Evolutionary conservation across 2,113 vertebrate species (phyloP), one percentile per base, ranked within the genome.

Genomic region (Synchiropus splendidus): DNA sequence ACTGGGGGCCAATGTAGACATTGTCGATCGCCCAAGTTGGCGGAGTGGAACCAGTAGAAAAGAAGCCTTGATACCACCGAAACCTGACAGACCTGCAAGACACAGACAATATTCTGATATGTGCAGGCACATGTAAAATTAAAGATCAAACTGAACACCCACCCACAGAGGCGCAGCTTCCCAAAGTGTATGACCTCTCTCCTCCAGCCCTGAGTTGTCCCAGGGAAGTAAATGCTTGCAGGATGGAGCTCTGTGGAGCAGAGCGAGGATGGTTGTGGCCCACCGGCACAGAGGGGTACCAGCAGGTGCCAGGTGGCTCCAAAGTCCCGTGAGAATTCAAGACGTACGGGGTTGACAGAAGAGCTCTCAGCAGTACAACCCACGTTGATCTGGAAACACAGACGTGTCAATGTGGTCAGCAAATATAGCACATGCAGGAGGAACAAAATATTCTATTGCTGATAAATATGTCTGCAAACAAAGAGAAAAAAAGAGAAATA

Each of bases 51-150:
- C 90, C 89, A 30, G 77, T 58, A 13, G 88, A 82, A 54, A 89
- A 97, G 81, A 94, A 97, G 6, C 94, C 95, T 73, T 99, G 94
- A 79, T 91, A 98, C 95, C 95, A 99, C 39, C 94, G 86, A 84
- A 99, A 99, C 53, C 92, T 84, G 6, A 97, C 89, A 31, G 91
- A 88, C 30, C 95, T 99, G 75, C 3, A 34, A 6, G 9, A 9
- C 31, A 9, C 34, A 6, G 1, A 47, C 10, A 2, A 10, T 2
- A 13, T 9, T 16, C 4, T 6, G 3, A 45, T n/a, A 30, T 4
- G 15, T 17, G 13, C 6, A 18, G 16, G 17, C 9, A 6, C 13
- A 3, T 3, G 10, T 16, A 27, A 34, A n/a, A 21, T 4, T 10
- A 4, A 9, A 12, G 38, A 40, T n/a, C 14, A 17, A 16, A 12